Base-by-base conservation (phyloP, 2,888 invertebrate genomes). In the Mesopsocus fuscifrons region DNA sequence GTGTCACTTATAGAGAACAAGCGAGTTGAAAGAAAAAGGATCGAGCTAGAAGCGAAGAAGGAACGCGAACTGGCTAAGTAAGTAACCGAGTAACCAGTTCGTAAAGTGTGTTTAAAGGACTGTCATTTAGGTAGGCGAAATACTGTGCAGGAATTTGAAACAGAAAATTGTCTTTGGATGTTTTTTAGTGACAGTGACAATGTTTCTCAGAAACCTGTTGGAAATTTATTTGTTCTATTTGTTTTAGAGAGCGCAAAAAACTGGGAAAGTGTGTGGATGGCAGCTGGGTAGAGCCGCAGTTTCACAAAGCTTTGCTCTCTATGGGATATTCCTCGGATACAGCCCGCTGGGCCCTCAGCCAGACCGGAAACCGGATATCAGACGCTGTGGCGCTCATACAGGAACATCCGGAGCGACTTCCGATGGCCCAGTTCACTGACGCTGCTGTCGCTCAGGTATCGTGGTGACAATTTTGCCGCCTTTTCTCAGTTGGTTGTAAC, bases 271-370 rank as follows among this genome's bases (percentile, higher is more conserved):
- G 77, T 51, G 59, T 54, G 9, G 71, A 74, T 56, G 74, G 75
- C 1, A 58, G 65, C 3, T 65, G 59, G 51, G 69, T 74, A 18
- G 65, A 63, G 50, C 58, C 61, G 13, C 58, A 59, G 41, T 62
- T 68, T 48, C 60, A 71, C 40, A 60, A 61, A 8, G 68, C 68
- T 31, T 58, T 80, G 11, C 61, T 65, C 22, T 68, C 66, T 32
- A 82, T 84, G 81, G 84, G 84, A 0, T 84, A 68, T 59, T 53
- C 67, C 3, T 64, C 68, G 16, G 62, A 67, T 4, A 57, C 71
- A 5, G 74, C 76, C 0, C 57, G 67, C 0, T 56, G 62, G 2
- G 82, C 83, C 1, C 61, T 85, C 21, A 63, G 69, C 47, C 68
- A 68, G 54, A 59, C 72, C 41, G 73, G 79, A 55, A 84, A 84